Conservation (phyloP, 2,113 vertebrate species). For the Platichthys stellatus region DNA sequence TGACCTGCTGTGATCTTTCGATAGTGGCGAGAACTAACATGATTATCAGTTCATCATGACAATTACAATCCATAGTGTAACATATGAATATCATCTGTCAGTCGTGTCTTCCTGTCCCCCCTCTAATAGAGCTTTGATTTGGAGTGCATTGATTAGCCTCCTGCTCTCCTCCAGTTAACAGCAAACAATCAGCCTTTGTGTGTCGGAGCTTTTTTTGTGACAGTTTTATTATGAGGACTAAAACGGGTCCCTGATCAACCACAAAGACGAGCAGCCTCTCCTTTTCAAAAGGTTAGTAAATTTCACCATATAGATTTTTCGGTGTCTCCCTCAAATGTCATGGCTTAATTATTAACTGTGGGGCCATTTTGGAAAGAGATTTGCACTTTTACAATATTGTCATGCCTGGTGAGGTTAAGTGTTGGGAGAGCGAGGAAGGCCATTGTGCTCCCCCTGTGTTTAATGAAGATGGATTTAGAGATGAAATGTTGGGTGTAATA, state of each 20-base stretch:
- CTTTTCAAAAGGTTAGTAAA: constrained; percentile 80
- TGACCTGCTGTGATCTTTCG: constrained; percentile 56
- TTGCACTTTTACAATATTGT: constrained; percentile 79
- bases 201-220: constrained; percentile 60
- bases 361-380: constrained; percentile 74
- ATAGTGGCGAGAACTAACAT: constrained; percentile 28
- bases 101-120: constrained; percentile 15
- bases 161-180: constrained; percentile 55
- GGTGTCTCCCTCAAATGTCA: constrained; percentile 81
- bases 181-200: constrained; percentile 65
- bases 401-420: constrained; percentile 78
- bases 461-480: constrained; percentile 83
- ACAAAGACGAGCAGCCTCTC: constrained; percentile 58
- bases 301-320: constrained; percentile 82
- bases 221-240: constrained; percentile 77
- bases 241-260: constrained; percentile 68
- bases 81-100: constrained; percentile 75
- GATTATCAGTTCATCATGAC: constrained; percentile 73
- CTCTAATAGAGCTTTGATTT: constrained; percentile 68
- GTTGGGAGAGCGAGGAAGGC: constrained; percentile 71
- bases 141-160: constrained; percentile 72
- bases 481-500: constrained; percentile 75
- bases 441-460: constrained; percentile 72
- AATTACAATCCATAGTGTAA: constrained; percentile 72
- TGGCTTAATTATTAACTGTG: constrained; percentile 83